phyloP scores from a whole-genome alignment of 2,113 vertebrate genomes.

The Scolopax mira region DNA sequence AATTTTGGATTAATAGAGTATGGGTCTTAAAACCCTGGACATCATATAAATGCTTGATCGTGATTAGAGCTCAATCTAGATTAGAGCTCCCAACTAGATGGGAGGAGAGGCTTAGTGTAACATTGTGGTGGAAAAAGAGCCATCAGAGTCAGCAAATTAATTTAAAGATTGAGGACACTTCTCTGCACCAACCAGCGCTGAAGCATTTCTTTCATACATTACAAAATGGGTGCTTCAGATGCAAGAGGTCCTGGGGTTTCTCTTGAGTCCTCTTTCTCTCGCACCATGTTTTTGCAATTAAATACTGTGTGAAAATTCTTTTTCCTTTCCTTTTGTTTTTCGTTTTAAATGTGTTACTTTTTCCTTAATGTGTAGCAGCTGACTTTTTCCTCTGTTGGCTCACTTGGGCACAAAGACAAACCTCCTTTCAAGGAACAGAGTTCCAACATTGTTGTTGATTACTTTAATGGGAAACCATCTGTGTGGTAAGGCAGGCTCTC shows the following conservation, averaged over 20 bases:
- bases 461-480: conserved; percentile 36
- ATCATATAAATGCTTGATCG: not conserved
- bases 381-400: conserved; percentile 29
- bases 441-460: conserved; percentile 56
- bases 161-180: not conserved
- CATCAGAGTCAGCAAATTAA: not conserved
- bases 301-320: conserved; percentile 31
- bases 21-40: not conserved
- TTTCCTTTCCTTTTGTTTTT: conserved; percentile 23
- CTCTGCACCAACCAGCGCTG: not conserved
- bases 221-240: not conserved
- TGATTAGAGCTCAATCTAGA: not conserved
- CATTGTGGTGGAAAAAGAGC: not conserved
- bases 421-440: conserved; percentile 41
- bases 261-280: not conserved
- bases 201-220: not conserved
- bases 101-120: not conserved
- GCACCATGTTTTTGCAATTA: conserved; percentile 54
- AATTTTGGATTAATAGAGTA: not conserved
- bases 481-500: not conserved
- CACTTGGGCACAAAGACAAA: conserved; percentile 27
- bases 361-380: conserved; percentile 56
- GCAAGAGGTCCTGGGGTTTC: not conserved
- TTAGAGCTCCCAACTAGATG: not conserved
- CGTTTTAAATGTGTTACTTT: conserved; percentile 35